Evolutionary conservation across 2,888 invertebrate genomes (phyloP), one percentile per base, ranked within the genome.

Genomic region (Eupithecia pulchellata): DNA sequence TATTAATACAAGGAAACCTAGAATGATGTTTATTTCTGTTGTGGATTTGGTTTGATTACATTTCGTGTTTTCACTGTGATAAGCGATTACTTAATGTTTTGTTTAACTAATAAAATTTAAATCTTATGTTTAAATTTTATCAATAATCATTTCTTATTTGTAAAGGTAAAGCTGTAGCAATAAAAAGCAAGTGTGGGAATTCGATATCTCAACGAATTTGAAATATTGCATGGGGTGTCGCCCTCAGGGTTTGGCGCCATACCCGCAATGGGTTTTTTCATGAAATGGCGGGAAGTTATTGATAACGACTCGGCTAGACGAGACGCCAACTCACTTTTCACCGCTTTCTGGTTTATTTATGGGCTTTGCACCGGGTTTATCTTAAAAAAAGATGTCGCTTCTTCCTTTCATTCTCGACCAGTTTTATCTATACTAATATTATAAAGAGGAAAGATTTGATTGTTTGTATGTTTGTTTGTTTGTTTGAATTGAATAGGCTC

Each of bases 231-330:
- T 30, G 64, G 69, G 72, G 75, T 73, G 75, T 75, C 74, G 75
- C 75, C 74, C 77, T 76, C 11, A 47, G 32, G n/a, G 60, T 20
- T 60, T 60, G 32, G 77, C 76, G 66, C 29, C 60, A 52, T 20
- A 27, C 29, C 34, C 61, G 52, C 66, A 64, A 30, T 25, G 52
- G 63, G 61, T 34, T 61, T 77, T 75, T 76, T 76, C 76, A 61
- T 60, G 61, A 66, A 73, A 66, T 52, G 72, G 67, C 72, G 69
- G 29, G 68, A 61, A 55, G 32, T 66, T n/a, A 68, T 64, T 72
- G 73, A 79, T 78, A 75, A 79, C 52, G 71, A 66, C 67, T 73
- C 73, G 76, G n/a, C 74, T 69, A 76, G 78, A 72, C 77, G 76
- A n/a, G n/a, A 75, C 77, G 77, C 73, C 75, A 72, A 47, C 66